phyloP scores from a whole-genome alignment of 2,797 vertebrate genomes.

The Phataginus tricuspis region DNA sequence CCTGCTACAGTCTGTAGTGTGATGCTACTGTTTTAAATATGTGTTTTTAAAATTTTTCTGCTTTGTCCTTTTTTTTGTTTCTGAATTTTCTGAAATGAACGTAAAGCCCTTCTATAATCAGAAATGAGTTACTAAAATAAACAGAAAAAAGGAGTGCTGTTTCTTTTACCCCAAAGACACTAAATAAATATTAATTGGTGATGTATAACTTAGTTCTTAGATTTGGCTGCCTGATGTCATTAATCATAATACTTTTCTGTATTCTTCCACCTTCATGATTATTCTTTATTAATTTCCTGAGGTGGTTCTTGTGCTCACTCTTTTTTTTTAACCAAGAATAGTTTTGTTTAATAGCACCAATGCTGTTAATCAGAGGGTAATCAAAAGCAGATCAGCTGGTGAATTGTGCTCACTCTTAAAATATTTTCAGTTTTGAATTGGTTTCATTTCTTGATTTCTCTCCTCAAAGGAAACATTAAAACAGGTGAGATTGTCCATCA shows the following conservation, averaged over 20 bases:
- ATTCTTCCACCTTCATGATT: not conserved
- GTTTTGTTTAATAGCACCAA: too few relatives aligned
- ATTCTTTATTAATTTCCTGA: not conserved
- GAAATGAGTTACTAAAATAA: slow-evolving; percentile 34
- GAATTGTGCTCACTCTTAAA: not conserved
- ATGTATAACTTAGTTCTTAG: not conserved
- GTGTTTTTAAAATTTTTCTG: not conserved
- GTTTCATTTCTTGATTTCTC: slow-evolving; percentile 25
- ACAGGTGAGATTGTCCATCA: not conserved
- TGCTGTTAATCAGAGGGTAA: too few relatives aligned
- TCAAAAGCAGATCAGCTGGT: too few relatives aligned
- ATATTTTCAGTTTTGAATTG: not conserved
- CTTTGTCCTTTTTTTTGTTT: not conserved
- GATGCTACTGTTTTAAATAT: not conserved
- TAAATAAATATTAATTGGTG: not conserved
- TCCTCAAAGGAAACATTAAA: not conserved
- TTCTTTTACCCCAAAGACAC: not conserved
- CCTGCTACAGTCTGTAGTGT: not conserved
- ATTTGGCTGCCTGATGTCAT: not conserved
- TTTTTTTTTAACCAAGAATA: not conserved
- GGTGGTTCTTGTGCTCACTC: not conserved
- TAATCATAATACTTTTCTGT: not conserved
- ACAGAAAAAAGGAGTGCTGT: not conserved
- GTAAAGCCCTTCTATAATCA: not conserved
- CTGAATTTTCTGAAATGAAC: not conserved